Percentiles rank a stretch among this genome's conserved stretches.
Evolutionary conservation across 1,140 invertebrate species (phyloP).

Genomic region (Monochamus saltuarius): DNA sequence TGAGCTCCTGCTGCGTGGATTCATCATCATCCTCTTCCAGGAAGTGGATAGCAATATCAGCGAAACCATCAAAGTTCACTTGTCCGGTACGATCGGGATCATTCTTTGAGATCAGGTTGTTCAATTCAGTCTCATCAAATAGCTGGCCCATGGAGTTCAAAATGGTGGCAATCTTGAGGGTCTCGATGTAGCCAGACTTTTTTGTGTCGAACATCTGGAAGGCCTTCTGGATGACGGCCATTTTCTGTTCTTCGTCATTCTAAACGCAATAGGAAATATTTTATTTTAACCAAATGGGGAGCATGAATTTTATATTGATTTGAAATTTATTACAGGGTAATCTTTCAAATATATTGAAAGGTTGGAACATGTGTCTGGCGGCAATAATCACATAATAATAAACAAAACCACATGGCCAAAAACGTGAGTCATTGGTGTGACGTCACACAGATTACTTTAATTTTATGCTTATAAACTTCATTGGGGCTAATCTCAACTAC

Average conservation of each 20-base stretch:
- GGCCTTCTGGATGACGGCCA: constrained; percentile 85
- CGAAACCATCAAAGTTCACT: constrained; percentile 93
- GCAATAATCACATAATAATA: too few relatives aligned
- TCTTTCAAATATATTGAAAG: too few relatives aligned
- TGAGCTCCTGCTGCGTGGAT: constrained; percentile 91
- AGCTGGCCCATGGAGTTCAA: constrained; percentile 90
- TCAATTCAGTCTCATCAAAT: constrained; percentile 84
- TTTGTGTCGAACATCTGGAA: constrained; percentile 94
- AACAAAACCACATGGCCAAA: too few relatives aligned
- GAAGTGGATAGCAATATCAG: constrained; percentile 85
- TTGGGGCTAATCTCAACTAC: too few relatives aligned
- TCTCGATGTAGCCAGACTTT: constrained; percentile 86
- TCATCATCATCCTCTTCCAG: constrained; percentile 83
- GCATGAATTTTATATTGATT: too few relatives aligned
- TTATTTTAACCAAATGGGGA: too few relatives aligned
- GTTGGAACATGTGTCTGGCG: too few relatives aligned
- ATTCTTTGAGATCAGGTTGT: constrained; percentile 78
- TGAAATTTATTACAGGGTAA: too few relatives aligned
- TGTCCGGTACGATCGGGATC: constrained; percentile 83
- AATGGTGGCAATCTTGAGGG: constrained; percentile 85
- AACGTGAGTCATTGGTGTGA: too few relatives aligned
- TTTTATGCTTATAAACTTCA: too few relatives aligned
- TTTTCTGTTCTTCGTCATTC: constrained; percentile 74
- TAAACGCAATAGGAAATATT: neutral
- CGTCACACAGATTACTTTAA: too few relatives aligned